Evolutionary conservation across 2,888 invertebrate genomes (phyloP).

Genomic region (Galerucella nymphaeae): DNA sequence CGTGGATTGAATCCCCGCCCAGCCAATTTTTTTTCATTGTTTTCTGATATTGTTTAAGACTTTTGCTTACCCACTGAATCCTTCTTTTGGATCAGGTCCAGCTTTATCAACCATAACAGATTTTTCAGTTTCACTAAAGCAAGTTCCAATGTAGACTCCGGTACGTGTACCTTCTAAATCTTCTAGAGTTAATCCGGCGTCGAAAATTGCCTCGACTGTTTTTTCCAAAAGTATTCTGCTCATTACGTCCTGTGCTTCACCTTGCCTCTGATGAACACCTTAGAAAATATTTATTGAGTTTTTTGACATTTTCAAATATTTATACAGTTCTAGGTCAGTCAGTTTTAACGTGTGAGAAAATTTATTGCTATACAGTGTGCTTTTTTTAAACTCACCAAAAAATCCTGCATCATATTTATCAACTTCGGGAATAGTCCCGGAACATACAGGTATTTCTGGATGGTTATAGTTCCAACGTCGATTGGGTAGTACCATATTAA

Average conservation of each 20-base stretch:
- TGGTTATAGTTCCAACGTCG: constrained; percentile 80
- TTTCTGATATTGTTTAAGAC: neutral
- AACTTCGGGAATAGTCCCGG: constrained; percentile 73
- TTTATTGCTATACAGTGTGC: neutral
- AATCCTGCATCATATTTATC: constrained; percentile 69
- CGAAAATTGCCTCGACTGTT: constrained; percentile 71
- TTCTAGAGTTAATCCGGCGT: constrained; percentile 76
- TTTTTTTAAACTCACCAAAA: constrained; percentile 63
- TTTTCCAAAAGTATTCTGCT: constrained; percentile 71
- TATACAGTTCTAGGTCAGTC: no score
- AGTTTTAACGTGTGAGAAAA: no score
- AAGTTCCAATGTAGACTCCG: constrained; percentile 84
- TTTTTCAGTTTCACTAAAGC: constrained; percentile 82
- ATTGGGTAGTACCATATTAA: constrained; percentile 86
- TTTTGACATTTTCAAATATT: neutral
- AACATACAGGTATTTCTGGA: constrained; percentile 70
- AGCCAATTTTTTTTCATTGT: no score
- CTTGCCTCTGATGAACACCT: constrained; percentile 66
- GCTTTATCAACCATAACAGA: constrained; percentile 79
- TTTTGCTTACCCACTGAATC: constrained; percentile 67
- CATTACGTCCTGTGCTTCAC: constrained; percentile 69
- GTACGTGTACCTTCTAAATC: constrained; percentile 78
- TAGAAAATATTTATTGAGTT: constrained; percentile 3
- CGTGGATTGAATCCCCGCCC: no score
- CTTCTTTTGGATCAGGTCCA: constrained; percentile 66